Evolutionary conservation across 1,140 invertebrate species (phyloP), one percentile per base, ranked within the genome.

Genomic region (Ectropis grisescens): DNA sequence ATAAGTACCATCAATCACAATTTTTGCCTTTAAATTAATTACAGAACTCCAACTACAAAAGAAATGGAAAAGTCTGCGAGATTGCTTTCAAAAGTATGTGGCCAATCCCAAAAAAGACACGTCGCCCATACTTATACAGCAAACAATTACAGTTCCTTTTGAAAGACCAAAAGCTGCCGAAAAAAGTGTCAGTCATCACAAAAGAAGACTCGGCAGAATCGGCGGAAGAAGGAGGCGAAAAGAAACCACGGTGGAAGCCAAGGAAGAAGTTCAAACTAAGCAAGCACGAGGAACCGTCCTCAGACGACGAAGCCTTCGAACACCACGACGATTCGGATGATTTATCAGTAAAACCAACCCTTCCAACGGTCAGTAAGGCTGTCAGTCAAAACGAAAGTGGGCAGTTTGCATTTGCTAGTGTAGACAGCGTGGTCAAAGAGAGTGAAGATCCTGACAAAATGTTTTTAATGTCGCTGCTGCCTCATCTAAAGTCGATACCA

Each of bases 51-150:
- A 81, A 46, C 44, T 81, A 5, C 71, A 78, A 36, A 78, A 72
- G 41, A 81, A 78, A 61, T 81, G 76, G 76, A 81, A 79, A 31
- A 67, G 76, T 29, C 67, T 78, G 3, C 42, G 70, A 14, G 76
- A 81, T 25, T 72, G 66, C 27, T 81, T 78, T 27, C 58, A 69
- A 31, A 78, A 76, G 28, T 76, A 76, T 40, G 26, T 74, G 9
- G 32, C 44, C 5, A 65, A 75, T 32, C 71, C 72, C 1, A 53
- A 50, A 2, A 26, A 59, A 54, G 44, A 62, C 59, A 5, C 65
- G 53, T 37, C 56, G 58, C 4, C 69, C 72, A 0, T 81, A 81
- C 32, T 40, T 78, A 14, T 78, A 78, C 22, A 47, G 33, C 2
- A 74, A 59, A 37, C 65, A 70, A 26, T 42, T 81, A 23, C 53